phyloP scores from a whole-genome alignment of 2,888 invertebrate species.

The Sialis lutaria region DNA sequence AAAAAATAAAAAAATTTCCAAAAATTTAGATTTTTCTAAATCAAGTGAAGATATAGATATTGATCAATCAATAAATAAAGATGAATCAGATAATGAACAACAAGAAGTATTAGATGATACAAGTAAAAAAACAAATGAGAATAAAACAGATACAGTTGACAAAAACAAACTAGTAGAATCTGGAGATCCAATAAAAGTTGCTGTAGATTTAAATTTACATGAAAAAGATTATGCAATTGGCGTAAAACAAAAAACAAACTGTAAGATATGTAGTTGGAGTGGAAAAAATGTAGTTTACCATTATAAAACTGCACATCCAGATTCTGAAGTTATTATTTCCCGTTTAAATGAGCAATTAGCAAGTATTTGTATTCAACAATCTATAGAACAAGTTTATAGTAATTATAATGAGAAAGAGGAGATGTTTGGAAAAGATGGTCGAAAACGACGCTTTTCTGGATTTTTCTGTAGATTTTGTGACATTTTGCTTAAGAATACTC shows the following conservation, averaged over 20 bases:
- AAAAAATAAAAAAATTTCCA: slow-evolving; percentile 2
- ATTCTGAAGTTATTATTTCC: slow-evolving; percentile 45
- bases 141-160: slow-evolving; percentile 8
- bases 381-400: slow-evolving; percentile 26
- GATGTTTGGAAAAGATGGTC: slow-evolving; percentile 16
- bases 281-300: slow-evolving; percentile 47
- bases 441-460: slow-evolving; percentile 13
- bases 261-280: slow-evolving; percentile 39
- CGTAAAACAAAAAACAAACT: slow-evolving; percentile 25
- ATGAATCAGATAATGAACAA: not conserved
- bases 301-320: slow-evolving; percentile 43
- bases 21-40: too few species aligned
- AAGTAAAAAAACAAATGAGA: not conserved
- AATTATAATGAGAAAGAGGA: slow-evolving; percentile 21
- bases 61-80: too few species aligned
- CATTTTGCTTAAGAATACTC: slow-evolving; percentile 10
- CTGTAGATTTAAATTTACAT: not conserved
- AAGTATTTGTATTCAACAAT: slow-evolving; percentile 33
- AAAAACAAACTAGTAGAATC: slow-evolving; percentile 4
- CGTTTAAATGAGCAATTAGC: slow-evolving; percentile 35
- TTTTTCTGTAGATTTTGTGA: slow-evolving; percentile 23
- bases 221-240: slow-evolving; percentile 1
- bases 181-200: slow-evolving; percentile 10
- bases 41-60: too few species aligned
- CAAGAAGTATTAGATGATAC: not conserved